Percentiles rank a stretch among this genome's conserved stretches.
phyloP scores from a whole-genome alignment of 2,888 invertebrate genomes.

The Xylocampa areola region DNA sequence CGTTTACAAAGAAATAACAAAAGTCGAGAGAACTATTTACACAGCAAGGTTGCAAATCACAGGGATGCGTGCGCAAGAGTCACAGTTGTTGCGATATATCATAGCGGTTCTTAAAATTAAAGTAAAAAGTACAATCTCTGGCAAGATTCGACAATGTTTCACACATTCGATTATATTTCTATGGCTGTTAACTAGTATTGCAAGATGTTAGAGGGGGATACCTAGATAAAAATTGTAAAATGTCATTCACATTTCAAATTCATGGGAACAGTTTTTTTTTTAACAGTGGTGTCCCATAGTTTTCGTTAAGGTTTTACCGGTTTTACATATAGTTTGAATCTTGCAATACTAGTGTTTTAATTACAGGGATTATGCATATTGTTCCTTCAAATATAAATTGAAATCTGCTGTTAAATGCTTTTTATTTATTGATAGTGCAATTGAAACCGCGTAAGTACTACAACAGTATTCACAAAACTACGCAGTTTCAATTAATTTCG shows the following conservation, averaged over 20 bases:
- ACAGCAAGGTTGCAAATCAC: constrained; percentile 87
- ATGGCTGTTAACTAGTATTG: constrained; percentile 26
- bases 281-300: no score
- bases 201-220: constrained; percentile 5
- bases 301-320: no score
- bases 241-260: no score
- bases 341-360: constrained; percentile 23
- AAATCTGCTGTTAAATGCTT: constrained; percentile 19
- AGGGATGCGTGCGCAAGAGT: constrained; percentile 80
- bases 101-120: constrained; percentile 58
- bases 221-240: no score
- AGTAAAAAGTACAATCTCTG: constrained; percentile 68
- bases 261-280: no score
- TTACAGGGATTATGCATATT: constrained; percentile 12
- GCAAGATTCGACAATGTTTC: constrained; percentile 72
- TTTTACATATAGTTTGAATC: not conserved
- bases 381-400: constrained; percentile 27
- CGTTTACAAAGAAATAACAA: constrained; percentile 85
- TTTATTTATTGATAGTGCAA: constrained; percentile 47
- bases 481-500: constrained; percentile 48
- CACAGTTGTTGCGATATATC: constrained; percentile 64
- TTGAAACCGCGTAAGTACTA: constrained; percentile 52
- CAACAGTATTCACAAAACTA: constrained; percentile 49
- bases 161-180: constrained; percentile 16
- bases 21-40: constrained; percentile 86